Evolutionary conservation across 2,888 invertebrate species (phyloP).

Genomic region (Limnephilus rhombicus): DNA sequence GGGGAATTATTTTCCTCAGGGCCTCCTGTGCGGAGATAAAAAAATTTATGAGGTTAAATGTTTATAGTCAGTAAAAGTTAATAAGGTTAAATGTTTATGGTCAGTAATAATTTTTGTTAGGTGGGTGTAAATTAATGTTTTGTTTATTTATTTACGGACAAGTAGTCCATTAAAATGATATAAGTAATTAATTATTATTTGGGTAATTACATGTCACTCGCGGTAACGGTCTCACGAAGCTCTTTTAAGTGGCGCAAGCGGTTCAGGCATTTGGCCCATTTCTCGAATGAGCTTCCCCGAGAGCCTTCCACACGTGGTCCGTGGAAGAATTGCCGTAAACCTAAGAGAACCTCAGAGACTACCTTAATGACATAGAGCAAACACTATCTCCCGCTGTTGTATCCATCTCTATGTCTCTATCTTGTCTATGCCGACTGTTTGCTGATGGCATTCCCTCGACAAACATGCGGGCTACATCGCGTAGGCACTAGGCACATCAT

Average conservation of each 20-base stretch:
- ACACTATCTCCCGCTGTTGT: constrained; percentile 65
- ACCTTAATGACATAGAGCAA: constrained; percentile 63
- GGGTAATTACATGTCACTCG: too few relatives aligned
- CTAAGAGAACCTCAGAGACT: constrained; percentile 27
- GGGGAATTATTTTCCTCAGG: too few relatives aligned
- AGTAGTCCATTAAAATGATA: too few relatives aligned
- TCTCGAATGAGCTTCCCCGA: constrained; percentile 17
- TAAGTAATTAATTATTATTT: too few relatives aligned
- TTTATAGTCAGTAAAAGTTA: too few relatives aligned
- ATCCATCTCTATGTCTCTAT: constrained; percentile 63
- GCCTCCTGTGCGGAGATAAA: too few relatives aligned
- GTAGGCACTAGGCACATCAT: neutral
- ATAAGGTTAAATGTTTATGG: too few relatives aligned
- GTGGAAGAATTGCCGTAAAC: constrained; percentile 18
- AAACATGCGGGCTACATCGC: constrained; percentile 56
- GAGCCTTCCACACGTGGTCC: neutral
- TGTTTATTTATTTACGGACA: too few relatives aligned
- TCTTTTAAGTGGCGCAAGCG: neutral
- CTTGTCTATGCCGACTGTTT: constrained; percentile 56
- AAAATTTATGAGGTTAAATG: too few relatives aligned
- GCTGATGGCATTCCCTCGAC: constrained; percentile 59
- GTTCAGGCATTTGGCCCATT: constrained; percentile 8
- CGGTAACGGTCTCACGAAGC: neutral
- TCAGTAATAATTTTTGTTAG: too few relatives aligned
- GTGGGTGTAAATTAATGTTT: too few relatives aligned